phyloP scores from a whole-genome alignment of 1,140 invertebrate genomes.

The Drosophila setifemur region DNA sequence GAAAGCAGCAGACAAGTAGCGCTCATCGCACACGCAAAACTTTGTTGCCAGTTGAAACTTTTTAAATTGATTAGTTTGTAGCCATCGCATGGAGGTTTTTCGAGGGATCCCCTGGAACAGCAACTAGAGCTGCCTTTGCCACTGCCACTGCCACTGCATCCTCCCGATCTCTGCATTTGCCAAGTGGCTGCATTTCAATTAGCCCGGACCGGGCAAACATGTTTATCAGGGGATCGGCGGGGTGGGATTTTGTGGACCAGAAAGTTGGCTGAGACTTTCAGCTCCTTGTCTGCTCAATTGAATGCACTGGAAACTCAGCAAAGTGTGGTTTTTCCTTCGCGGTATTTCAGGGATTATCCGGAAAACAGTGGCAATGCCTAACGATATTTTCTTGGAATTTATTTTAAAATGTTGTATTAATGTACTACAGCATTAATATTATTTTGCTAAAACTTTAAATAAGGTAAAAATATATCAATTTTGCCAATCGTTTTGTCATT shows the following conservation, averaged over 20 bases:
- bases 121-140: background rate
- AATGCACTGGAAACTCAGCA: constrained; percentile 20
- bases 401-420: no score
- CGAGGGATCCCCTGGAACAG: background rate
- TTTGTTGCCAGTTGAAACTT: constrained; percentile 62
- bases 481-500: background rate
- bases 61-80: constrained; percentile 77
- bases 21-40: constrained; percentile 45
- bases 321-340: constrained; percentile 16
- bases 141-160: constrained; percentile 2
- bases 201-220: constrained; percentile 39
- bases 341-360: background rate
- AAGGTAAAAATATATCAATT: no score
- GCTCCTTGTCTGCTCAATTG: constrained; percentile 40
- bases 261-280: constrained; percentile 35
- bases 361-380: background rate
- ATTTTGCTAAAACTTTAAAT: no score
- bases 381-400: no score
- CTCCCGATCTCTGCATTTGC: constrained; percentile 24
- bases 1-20: constrained; percentile 54
- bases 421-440: no score
- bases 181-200: constrained; percentile 70
- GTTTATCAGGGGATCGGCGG: constrained; percentile 9
- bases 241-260: background rate
- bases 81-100: constrained; percentile 7